A percentile compares a stretch with the other conserved stretches of the same genome.
Evolutionary conservation across 2,113 vertebrate species (phyloP).

Genomic region (Python bivittatus): DNA sequence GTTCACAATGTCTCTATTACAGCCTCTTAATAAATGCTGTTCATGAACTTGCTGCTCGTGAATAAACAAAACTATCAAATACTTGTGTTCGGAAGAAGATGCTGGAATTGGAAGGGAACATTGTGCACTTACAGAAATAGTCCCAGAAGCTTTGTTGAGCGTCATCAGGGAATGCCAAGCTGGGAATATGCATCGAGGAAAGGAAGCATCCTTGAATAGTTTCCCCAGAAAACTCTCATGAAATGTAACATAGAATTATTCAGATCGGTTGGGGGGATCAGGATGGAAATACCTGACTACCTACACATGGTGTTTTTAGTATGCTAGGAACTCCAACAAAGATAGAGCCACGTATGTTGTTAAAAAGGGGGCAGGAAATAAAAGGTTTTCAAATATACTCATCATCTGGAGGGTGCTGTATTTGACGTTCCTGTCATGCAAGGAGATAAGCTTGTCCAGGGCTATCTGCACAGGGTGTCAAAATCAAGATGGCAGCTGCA

Average conservation of each 20-base stretch:
- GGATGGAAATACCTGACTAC: neutral
- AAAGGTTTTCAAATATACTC: neutral
- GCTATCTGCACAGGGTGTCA: no score
- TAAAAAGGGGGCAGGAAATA: neutral
- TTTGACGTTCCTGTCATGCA: no score
- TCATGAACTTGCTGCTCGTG: neutral
- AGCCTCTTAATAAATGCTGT: neutral
- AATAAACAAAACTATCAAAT: neutral
- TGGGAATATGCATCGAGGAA: neutral
- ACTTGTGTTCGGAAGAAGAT: neutral
- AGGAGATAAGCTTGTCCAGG: no score
- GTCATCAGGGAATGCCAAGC: neutral
- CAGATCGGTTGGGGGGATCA: neutral
- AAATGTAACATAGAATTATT: neutral
- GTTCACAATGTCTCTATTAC: neutral
- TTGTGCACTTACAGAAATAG: neutral
- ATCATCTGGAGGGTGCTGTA: no score
- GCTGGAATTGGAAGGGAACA: neutral
- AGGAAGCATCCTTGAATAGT: neutral
- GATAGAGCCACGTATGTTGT: neutral
- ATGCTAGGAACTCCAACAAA: neutral
- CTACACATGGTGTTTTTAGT: neutral
- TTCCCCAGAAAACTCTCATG: neutral
- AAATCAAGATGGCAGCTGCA: no score
- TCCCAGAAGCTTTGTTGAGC: neutral